A percentile compares a stretch with the other conserved stretches of the same genome.
These are phyloP conservation scores for Australoheros scitulus DNA, from an alignment of 2,113 vertebrate genomes.

Conservation along the genomic window DNA sequence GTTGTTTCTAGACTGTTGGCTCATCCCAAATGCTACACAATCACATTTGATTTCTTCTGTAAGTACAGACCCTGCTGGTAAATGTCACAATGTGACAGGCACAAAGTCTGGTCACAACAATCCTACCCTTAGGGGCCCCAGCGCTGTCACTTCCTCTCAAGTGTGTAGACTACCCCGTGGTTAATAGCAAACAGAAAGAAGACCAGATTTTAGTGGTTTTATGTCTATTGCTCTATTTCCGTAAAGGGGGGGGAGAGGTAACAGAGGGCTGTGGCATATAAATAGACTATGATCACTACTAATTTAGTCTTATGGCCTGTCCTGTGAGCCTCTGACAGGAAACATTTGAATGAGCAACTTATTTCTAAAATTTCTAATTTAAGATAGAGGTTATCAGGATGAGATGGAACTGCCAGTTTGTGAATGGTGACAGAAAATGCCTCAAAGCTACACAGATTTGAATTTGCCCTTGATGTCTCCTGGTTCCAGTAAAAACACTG, in stretches of 20 bases:
- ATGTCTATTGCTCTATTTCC: constrained; percentile 36
- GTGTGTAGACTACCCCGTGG: constrained; percentile 25
- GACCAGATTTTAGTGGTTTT: constrained; percentile 43
- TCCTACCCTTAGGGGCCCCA: constrained; percentile 57
- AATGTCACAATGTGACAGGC: constrained; percentile 80
- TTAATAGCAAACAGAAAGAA: constrained; percentile 57
- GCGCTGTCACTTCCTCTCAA: constrained; percentile 75
- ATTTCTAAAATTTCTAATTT: not conserved
- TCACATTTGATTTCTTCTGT: constrained; percentile 73
- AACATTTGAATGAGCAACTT: not conserved
- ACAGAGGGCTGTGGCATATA: not conserved
- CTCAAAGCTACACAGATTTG: constrained; percentile 1
- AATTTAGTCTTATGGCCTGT: not conserved
- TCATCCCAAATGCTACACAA: constrained; percentile 67
- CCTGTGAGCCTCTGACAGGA: not conserved
- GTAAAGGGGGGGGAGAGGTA: not conserved
- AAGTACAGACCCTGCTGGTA: constrained; percentile 69
- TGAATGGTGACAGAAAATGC: constrained; percentile 21
- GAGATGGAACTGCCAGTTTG: not conserved
- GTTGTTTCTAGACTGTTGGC: constrained; percentile 34
- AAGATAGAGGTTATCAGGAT: constrained; percentile 18
- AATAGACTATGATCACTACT: not conserved
- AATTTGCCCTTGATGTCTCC: not conserved
- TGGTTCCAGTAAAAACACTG: constrained; percentile 11
- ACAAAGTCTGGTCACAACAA: constrained; percentile 65